Evolutionary conservation across 2,797 vertebrate genomes (phyloP).

Genomic region (Hyperoplus immaculatus): DNA sequence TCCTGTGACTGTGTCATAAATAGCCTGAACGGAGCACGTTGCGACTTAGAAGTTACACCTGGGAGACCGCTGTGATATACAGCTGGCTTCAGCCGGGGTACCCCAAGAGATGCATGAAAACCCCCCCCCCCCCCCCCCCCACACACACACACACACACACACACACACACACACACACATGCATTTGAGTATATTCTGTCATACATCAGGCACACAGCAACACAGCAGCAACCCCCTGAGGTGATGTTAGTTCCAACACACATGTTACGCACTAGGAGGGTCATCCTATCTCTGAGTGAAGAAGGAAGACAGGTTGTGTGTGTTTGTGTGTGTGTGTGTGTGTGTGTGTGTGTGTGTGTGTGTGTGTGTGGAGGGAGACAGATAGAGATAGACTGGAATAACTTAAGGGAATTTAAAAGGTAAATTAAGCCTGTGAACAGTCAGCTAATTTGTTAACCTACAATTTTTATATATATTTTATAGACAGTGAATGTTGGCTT

Average conservation of each 20-base stretch:
- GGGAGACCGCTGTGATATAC: slow-evolving; percentile 80
- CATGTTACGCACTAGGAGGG: slow-evolving; percentile 67
- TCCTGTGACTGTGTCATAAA: slow-evolving; percentile 83
- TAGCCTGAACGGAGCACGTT: slow-evolving; percentile 72
- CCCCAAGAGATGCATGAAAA: slow-evolving; percentile 81
- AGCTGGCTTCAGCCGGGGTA: slow-evolving; percentile 74
- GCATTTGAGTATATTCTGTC: slow-evolving; percentile 50
- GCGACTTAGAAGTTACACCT: slow-evolving; percentile 82
- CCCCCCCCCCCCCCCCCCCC: slow-evolving; percentile 41
- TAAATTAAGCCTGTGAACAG: slow-evolving; percentile 17
- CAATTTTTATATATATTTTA: background rate
- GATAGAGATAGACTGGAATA: slow-evolving; percentile 4
- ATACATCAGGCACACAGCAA: slow-evolving; percentile 56
- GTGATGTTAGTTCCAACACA: slow-evolving; percentile 70
- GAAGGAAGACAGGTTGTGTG: slow-evolving; percentile 24
- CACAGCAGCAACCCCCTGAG: slow-evolving; percentile 64
- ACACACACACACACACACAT: slow-evolving; percentile 26
- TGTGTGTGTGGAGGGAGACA: background rate
- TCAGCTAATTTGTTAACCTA: slow-evolving; percentile 18
- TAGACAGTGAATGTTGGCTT: background rate
- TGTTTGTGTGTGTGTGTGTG: background rate
- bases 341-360: background rate
- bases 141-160: slow-evolving; percentile 21
- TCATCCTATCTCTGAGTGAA: slow-evolving; percentile 58
- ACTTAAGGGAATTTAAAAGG: slow-evolving; percentile 25